phyloP scores from a whole-genome alignment of 2,797 vertebrate species.

The Cryptoprocta ferox region DNA sequence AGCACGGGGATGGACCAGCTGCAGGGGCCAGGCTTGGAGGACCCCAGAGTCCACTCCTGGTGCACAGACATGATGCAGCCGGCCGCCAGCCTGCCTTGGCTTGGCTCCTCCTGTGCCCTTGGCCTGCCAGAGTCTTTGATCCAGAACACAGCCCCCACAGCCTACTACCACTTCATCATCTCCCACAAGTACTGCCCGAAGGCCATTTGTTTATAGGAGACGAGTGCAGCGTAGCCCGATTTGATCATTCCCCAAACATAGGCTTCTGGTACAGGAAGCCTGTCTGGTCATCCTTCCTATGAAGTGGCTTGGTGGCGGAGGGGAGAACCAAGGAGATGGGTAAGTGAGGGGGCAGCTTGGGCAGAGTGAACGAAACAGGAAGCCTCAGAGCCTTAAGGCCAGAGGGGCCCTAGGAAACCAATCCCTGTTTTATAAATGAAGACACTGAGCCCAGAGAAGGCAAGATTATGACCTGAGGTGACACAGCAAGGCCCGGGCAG shows the following conservation, averaged over 20 bases:
- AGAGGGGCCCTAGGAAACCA: not conserved
- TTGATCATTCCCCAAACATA: not conserved
- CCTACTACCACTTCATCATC: not conserved
- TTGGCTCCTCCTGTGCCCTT: not conserved
- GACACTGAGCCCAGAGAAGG: not conserved
- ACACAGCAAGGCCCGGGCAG: not conserved
- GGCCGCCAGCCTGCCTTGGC: not conserved
- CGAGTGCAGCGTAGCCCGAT: constrained; percentile 70
- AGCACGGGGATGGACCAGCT: not conserved
- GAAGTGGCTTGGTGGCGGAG: not conserved
- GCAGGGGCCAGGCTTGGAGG: not conserved
- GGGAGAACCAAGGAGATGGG: not conserved
- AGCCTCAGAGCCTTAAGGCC: not conserved
- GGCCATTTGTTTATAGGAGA: constrained; percentile 64
- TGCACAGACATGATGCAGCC: no score
- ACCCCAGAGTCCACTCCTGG: not conserved
- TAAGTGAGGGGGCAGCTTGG: not conserved
- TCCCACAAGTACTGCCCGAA: not conserved
- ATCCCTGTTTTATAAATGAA: not conserved
- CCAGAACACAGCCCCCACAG: constrained; percentile 44
- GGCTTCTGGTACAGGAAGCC: not conserved
- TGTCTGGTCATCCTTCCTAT: not conserved
- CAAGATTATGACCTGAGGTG: not conserved
- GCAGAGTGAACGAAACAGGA: not conserved
- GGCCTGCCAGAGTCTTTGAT: constrained; percentile 49